Percentiles rank a stretch among this genome's conserved stretches.
Conservation (phyloP, 2,113 vertebrate genomes). For the Bufo gargarizans region DNA sequence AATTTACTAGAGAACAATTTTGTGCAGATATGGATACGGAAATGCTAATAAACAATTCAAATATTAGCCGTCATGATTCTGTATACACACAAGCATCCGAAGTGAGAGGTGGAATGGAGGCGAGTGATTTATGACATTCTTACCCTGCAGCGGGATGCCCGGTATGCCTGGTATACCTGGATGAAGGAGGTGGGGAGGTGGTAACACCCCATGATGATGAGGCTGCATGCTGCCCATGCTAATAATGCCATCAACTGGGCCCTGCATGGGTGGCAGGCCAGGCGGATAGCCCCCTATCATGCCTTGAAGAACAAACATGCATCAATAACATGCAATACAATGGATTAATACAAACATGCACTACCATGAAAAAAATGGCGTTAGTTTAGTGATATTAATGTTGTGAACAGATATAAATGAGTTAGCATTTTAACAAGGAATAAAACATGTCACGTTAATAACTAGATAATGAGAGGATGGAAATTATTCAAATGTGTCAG, state of each 20-base stretch:
- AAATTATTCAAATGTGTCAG: background rate
- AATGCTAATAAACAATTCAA: no score
- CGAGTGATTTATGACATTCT: slow-evolving; percentile 83
- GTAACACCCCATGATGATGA: slow-evolving; percentile 87
- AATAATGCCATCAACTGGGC: slow-evolving; percentile 91
- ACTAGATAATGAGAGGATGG: background rate
- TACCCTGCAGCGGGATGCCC: slow-evolving; percentile 90
- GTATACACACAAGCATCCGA: slow-evolving; percentile 1
- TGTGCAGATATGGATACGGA: no score
- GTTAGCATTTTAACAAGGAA: slow-evolving; percentile 10
- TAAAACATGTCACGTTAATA: slow-evolving; percentile 12
- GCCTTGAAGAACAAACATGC: slow-evolving; percentile 90
- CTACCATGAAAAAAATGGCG: slow-evolving; percentile 75
- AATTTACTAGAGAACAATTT: no score
- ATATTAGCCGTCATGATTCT: background rate
- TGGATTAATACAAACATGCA: slow-evolving; percentile 87
- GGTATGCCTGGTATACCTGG: slow-evolving; percentile 85
- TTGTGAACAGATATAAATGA: slow-evolving; percentile 3
- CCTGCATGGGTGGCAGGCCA: slow-evolving; percentile 86
- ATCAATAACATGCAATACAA: slow-evolving; percentile 91
- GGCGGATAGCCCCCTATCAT: slow-evolving; percentile 90
- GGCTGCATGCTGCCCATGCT: slow-evolving; percentile 92
- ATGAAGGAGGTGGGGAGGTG: slow-evolving; percentile 87
- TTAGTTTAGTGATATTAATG: slow-evolving; percentile 71
- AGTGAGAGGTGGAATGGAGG: slow-evolving; percentile 23